Evolutionary conservation across 2,113 vertebrate genomes (phyloP).

Genomic region (Sapayoa aenigma): DNA sequence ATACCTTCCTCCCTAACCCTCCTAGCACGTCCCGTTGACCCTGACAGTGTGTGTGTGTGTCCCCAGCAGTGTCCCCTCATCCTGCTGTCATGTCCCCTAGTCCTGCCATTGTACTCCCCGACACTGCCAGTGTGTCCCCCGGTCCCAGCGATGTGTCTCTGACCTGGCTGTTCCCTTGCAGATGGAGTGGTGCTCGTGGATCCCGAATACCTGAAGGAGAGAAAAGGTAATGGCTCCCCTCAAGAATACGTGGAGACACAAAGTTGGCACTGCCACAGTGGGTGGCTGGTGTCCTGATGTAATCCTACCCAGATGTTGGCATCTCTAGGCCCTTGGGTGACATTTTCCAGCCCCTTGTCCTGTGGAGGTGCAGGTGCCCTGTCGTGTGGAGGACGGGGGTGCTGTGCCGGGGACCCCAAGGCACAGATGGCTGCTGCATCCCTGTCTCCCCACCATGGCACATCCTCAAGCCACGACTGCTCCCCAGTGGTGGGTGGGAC

Average conservation of each 20-base stretch:
- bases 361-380: no score
- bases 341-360: neutral
- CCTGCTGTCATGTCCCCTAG: neutral
- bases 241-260: neutral
- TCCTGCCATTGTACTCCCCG: neutral
- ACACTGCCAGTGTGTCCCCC: neutral
- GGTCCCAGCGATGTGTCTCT: accelerated
- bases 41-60: neutral
- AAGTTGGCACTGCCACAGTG: neutral
- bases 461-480: neutral
- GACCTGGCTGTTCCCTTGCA: constrained; percentile 28
- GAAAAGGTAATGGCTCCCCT: constrained; percentile 81
- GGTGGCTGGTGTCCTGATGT: accelerated
- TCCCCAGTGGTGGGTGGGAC: neutral
- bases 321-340: neutral
- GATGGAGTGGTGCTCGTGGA: constrained; percentile 95
- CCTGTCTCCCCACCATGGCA: neutral
- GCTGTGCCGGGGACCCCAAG: neutral
- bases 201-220: constrained; percentile 93
- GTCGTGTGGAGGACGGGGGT: neutral
- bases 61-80: neutral
- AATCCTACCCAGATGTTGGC: neutral
- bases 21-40: neutral
- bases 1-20: neutral
- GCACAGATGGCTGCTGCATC: neutral